These are phyloP conservation scores for Herpailurus yagouaroundi DNA, from an alignment of 2,113 vertebrate genomes.

Conservation along the genomic window DNA sequence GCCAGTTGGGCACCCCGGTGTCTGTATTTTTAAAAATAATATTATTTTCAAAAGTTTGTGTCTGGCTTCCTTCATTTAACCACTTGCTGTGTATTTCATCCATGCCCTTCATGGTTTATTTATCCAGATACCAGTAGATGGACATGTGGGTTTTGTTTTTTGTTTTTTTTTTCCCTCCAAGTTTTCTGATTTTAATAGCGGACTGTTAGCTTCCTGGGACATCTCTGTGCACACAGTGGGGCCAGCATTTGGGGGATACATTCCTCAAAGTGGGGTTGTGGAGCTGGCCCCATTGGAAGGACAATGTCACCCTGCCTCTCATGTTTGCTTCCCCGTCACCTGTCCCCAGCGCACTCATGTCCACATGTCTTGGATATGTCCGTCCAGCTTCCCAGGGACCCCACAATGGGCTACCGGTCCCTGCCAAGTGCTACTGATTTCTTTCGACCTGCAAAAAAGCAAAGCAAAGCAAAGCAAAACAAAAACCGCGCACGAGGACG, in stretches of 20 bases:
- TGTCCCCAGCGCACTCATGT: neutral
- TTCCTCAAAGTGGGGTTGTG: too few relatives aligned
- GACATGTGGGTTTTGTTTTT: neutral
- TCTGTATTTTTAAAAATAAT: neutral
- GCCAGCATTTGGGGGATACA: too few relatives aligned
- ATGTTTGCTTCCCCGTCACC: neutral
- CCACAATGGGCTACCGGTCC: too few relatives aligned
- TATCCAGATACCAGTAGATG: too few relatives aligned
- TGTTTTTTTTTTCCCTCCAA: too few relatives aligned
- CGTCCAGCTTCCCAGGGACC: neutral
- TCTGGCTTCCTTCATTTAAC: neutral
- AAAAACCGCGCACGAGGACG: neutral
- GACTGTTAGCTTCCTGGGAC: neutral
- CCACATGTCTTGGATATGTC: fast-evolving
- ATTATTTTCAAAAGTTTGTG: neutral
- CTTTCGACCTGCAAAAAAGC: neutral
- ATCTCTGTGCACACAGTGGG: neutral
- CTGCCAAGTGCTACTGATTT: neutral
- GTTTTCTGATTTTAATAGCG: neutral
- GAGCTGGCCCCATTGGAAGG: neutral
- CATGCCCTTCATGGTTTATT: too few relatives aligned
- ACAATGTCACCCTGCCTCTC: too few relatives aligned
- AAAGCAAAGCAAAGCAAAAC: too few relatives aligned
- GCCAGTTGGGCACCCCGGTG: neutral
- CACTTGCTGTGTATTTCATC: neutral